Evolutionary conservation across 1,140 invertebrate species (phyloP).

Genomic region (Rhopalosiphum maidis): DNA sequence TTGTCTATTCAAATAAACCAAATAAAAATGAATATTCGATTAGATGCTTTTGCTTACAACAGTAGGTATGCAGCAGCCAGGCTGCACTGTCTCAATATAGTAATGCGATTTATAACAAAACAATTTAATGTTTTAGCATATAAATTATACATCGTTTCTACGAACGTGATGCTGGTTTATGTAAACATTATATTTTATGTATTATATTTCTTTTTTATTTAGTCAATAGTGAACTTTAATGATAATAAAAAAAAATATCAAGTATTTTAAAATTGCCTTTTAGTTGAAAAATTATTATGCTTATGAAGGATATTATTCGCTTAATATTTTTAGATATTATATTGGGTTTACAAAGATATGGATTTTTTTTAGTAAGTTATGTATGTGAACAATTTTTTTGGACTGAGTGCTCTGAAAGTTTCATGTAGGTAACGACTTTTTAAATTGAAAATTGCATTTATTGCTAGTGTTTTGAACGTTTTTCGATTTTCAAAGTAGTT

Average conservation of each 20-base stretch:
- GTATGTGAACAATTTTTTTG: not conserved
- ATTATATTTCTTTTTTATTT: not conserved
- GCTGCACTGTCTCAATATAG: not conserved
- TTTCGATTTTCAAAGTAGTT: not conserved
- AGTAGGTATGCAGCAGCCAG: not conserved
- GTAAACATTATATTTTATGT: slow-evolving; percentile 1
- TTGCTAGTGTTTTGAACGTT: not conserved
- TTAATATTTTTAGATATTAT: not conserved
- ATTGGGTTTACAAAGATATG: not conserved
- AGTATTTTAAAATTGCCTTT: not conserved
- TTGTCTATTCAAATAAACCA: not conserved
- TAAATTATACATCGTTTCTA: not conserved
- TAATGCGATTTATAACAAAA: not conserved
- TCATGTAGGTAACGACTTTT: not conserved
- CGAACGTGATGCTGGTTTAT: not conserved
- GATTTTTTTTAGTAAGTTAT: not conserved
- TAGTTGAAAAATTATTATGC: not conserved
- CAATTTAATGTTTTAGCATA: not conserved
- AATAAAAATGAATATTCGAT: not conserved
- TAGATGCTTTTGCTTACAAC: not conserved
- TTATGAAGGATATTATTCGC: not conserved
- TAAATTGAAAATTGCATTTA: slow-evolving; percentile 7
- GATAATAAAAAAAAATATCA: not conserved
- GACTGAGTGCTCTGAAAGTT: not conserved
- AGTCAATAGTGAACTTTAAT: not conserved